phyloP scores from a whole-genome alignment of 2,113 vertebrate genomes.

The Phylloscopus whistleri region DNA sequence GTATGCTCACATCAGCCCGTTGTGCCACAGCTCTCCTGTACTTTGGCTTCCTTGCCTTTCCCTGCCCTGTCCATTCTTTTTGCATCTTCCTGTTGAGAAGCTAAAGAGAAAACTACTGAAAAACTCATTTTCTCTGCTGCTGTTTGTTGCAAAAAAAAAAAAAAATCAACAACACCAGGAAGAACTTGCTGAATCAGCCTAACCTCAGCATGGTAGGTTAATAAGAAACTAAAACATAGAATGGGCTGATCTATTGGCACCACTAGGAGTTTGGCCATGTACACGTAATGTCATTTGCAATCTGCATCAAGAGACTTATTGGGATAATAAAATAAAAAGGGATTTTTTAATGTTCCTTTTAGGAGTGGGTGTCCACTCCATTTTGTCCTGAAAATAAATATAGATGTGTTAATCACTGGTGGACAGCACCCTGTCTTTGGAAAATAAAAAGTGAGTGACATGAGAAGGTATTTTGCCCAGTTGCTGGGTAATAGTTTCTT shows the following conservation, averaged over 20 bases:
- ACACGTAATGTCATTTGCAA: not conserved
- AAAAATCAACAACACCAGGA: not conserved
- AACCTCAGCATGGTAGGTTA: not conserved
- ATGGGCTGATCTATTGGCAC: not conserved
- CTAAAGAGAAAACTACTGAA: not conserved
- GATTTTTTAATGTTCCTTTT: not conserved
- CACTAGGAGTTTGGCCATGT: not conserved
- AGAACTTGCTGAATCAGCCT: not conserved
- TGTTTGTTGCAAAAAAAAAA: not conserved
- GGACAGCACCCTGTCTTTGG: slow-evolving; percentile 78
- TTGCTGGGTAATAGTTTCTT: not conserved
- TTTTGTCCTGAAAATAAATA: slow-evolving; percentile 79
- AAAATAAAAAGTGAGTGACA: slow-evolving; percentile 79
- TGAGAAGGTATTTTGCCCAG: not conserved
- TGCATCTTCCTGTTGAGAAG: not conserved
- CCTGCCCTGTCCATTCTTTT: not conserved
- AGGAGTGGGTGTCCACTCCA: slow-evolving; percentile 76
- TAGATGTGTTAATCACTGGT: slow-evolving; percentile 80
- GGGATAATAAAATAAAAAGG: not conserved
- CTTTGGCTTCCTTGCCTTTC: not conserved
- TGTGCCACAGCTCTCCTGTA: not conserved
- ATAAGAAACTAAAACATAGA: not conserved
- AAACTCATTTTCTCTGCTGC: not conserved
- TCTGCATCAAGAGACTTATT: not conserved
- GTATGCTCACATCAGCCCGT: not conserved